phyloP scores from a whole-genome alignment of 1,140 invertebrate genomes.

The Elymnias hypermnestra region DNA sequence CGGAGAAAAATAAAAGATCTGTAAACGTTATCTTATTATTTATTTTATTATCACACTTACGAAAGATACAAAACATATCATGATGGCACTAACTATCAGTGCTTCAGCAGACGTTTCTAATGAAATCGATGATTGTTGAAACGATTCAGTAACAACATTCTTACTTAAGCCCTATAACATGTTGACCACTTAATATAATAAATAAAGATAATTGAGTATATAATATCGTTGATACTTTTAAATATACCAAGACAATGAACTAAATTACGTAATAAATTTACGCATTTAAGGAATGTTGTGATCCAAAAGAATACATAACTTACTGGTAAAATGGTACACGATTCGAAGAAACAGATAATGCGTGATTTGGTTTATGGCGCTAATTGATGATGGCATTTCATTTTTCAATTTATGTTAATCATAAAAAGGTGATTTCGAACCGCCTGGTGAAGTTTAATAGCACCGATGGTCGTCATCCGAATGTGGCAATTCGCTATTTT shows the following conservation, averaged over 20 bases:
- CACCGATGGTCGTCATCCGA: constrained; percentile 10
- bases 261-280: constrained; percentile 15
- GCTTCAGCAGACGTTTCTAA: constrained; percentile 55
- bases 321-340: neutral
- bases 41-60: constrained; percentile 73
- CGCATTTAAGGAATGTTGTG: constrained; percentile 4
- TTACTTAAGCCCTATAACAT: constrained; percentile 30
- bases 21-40: constrained; percentile 56
- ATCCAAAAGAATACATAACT: too few relatives aligned
- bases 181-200: constrained; percentile 39
- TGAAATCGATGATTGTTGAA: constrained; percentile 34
- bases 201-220: constrained; percentile 44
- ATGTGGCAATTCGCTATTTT: constrained; percentile 3
- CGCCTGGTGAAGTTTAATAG: constrained; percentile 10
- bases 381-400: neutral
- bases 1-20: neutral
- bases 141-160: constrained; percentile 32
- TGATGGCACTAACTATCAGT: constrained; percentile 72
- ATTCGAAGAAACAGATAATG: neutral
- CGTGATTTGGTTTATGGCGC: constrained; percentile 4
- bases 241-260: constrained; percentile 11
- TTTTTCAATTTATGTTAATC: constrained; percentile 2
- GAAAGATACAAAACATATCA: constrained; percentile 73
- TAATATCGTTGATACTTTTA: constrained; percentile 23
- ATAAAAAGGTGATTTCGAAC: constrained; percentile 4